phyloP scores from a whole-genome alignment of 2,113 vertebrate species.

The Pandion haliaetus region DNA sequence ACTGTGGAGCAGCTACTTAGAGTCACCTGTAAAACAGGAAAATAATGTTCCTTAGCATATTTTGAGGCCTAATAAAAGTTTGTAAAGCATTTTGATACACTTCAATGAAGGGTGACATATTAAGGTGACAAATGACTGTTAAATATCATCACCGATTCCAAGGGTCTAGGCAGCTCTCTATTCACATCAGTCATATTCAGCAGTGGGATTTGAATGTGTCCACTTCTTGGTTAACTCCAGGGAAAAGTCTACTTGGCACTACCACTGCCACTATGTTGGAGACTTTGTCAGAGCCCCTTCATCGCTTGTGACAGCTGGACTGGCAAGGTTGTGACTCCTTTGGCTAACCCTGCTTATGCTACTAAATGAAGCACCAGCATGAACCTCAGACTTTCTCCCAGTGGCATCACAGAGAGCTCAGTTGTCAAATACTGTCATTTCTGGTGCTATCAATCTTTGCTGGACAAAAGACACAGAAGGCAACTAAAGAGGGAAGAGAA shows the following conservation, averaged over 20 bases:
- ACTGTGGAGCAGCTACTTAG: not conserved
- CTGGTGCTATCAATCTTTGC: not conserved
- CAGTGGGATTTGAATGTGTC: not conserved
- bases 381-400: not conserved
- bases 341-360: not conserved
- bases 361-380: rapidly evolving
- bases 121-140: not conserved
- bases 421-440: not conserved
- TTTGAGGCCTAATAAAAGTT: not conserved
- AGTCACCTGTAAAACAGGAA: not conserved
- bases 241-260: not conserved
- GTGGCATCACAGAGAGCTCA: not conserved
- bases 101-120: not conserved
- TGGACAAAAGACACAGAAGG: not conserved
- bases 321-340: not conserved
- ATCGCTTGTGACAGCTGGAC: not conserved
- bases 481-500: not conserved
- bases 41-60: not conserved
- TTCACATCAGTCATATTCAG: not conserved
- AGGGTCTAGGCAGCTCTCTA: not conserved
- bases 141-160: not conserved
- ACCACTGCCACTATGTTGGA: not conserved
- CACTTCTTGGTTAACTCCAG: not conserved
- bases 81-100: not conserved
- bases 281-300: not conserved